Evolutionary conservation across 2,797 vertebrate species (phyloP), one percentile per base, ranked within the genome.

Genomic region (Glossophaga mutica): DNA sequence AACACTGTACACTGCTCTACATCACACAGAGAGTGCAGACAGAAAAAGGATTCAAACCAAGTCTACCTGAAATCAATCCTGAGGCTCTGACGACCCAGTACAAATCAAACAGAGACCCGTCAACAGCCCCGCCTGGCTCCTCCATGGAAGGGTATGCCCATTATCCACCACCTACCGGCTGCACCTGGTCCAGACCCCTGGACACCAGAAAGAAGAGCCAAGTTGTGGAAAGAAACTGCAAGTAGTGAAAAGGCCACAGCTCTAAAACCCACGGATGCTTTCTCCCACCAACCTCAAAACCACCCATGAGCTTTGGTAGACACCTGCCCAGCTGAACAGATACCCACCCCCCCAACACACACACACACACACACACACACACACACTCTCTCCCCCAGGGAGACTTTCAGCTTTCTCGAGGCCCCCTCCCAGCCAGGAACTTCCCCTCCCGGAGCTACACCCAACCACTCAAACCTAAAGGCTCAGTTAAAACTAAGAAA

Each of bases 231-330:
- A 96, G 97, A n/a, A 97, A 97, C 87, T 95, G 92, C 73, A 96
- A 97, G 94, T 94, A 97, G 96, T 97, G 92, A 97, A 97, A 97
- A 95, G 71, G 78, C 57, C 79, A 91, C 95, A 84, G 62, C 44
- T 93, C 92, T 95, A 91, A 95, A 89, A 86, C 79, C 94, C 37
- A 65, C 1, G 22, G 87, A 85, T 21, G 94, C 94, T 97, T 98
- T 97, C 97, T 95, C 95, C 96, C 94, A 96, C 67, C 71, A 85
- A 97, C 97, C 97, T 97, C 95, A 95, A 98, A 97, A 97, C 97
- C 96, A 95, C 46, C 81, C n/a, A 2, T 95, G 34, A 77, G 68
- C 78, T 94, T 42, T 59, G 71, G 48, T 46, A 77, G 46, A 96
- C 95, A 97, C 91, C 97, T 98, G 97, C 34, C 94, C 82, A 57